Evolutionary conservation across 2,113 vertebrate genomes (phyloP), one percentile per base, ranked within the genome.

Genomic region (Chitala chitala): DNA sequence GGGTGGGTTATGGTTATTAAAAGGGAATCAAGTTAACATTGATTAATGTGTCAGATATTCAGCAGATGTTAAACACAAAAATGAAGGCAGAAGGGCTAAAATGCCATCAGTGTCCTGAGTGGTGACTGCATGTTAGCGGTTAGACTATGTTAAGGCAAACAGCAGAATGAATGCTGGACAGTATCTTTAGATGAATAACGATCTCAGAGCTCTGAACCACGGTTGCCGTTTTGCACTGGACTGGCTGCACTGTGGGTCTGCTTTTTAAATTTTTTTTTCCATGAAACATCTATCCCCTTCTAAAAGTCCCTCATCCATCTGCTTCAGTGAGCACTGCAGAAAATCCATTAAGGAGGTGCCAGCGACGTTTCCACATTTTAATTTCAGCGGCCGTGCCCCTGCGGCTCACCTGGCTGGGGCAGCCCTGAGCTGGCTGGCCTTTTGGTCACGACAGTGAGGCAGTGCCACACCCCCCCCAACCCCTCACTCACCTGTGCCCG

Each of bases 351-450:
- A 84, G 68, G 55, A 86, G 80, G 86, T 84, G 82, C 89, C 85
- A 78, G 78, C 80, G 82, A 87, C 90, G 89, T 75, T 84, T 87
- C 79, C 87, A 85, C 83, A 83, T 86, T 86, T 86, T 89, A 84
- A 84, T 88, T 91, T 88, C 86, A 90, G 89, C 85, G 85, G 86
- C 81, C 2, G 78, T 85, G 83, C 78, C 77, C 81, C 76, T 73
- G 85, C 84, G 79, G 4, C 79, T 75, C 84, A 81, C 83, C 80
- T 70, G 78, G 81, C 84, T 85, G 75, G 36, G n/a, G 78, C 75
- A 82, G 86, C 78, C 84, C 83, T 79, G 79, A 78, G 81, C 84
- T 82, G 77, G 17, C 36, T 74, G 87, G 81, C 76, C 82, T 86
- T n/a, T n/a, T 85, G 85, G 84, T 89, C 85, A 78, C 89, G 87